A percentile compares a stretch with the other conserved stretches of the same genome.
These are phyloP conservation scores for Nesometra sesokonis DNA, from an alignment of 35 echinoderm and acorn worm genomes.

Conservation along the genomic window DNA sequence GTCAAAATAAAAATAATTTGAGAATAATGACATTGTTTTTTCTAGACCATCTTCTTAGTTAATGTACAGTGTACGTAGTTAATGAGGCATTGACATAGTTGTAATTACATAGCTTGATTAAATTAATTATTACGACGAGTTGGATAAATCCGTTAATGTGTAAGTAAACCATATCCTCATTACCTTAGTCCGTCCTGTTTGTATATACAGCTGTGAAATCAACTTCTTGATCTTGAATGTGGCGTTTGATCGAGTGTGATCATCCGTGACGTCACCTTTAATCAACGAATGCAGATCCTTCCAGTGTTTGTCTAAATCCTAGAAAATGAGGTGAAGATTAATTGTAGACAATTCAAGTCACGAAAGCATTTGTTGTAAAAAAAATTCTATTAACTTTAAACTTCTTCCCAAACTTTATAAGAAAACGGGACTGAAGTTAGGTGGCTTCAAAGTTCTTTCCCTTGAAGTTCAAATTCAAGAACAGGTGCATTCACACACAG, in stretches of 20 bases:
- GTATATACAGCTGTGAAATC: constrained; percentile 27
- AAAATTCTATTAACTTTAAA: not conserved
- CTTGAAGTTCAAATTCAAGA: too few species aligned
- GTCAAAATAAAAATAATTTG: too few species aligned
- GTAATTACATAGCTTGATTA: not conserved
- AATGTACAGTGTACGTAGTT: not conserved
- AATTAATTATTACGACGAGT: constrained; percentile 1
- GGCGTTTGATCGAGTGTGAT: constrained; percentile 6
- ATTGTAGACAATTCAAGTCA: not conserved
- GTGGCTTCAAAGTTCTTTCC: too few species aligned
- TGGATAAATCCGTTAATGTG: not conserved
- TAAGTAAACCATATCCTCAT: not conserved
- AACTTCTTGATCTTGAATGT: constrained; percentile 41
- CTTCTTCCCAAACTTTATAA: too few species aligned
- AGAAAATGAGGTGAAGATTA: not conserved
- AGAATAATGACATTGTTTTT: too few species aligned
- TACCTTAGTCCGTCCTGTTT: constrained; percentile 72
- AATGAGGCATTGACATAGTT: not conserved
- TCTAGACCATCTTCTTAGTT: not conserved
- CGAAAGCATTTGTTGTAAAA: not conserved
- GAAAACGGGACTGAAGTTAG: too few species aligned
- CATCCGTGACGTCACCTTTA: not conserved
- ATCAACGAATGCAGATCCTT: not conserved
- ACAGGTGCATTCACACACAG: too few species aligned
- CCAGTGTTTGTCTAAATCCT: constrained; percentile 34